Base-by-base conservation (phyloP, 1,140 invertebrate genomes). In the Drosophila navojoa region DNA sequence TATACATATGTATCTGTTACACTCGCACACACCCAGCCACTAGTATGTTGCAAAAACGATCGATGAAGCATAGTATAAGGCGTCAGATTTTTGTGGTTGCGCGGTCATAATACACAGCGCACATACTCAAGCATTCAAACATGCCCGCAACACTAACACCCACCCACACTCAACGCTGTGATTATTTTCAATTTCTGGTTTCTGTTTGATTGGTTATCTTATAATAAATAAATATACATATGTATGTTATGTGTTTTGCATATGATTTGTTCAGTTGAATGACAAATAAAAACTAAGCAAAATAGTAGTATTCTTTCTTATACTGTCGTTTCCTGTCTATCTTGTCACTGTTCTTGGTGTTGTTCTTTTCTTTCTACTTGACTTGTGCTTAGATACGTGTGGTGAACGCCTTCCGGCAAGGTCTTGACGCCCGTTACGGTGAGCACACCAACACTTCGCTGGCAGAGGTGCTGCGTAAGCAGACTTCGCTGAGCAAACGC, bases 391-490 rank as follows among this genome's bases (percentile, higher is more conserved):
- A 98, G 98, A 99, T 99, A 93, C 97, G 98, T 94, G 98, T 99
- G 95, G 98, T 99, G 94, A 99, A 99, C 95, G 98, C 98, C 94
- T 99, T 99, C 95, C 97, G 98, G 93, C 98, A 98, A 95, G 98
- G 97, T 93, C 95, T 99, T 94, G 98, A 99, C 95, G 95, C 97
- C 93, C 96, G 97, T 92, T 97, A 97, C 92, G 96, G 96, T 92
- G 98, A 98, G 93, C 96, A 97, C 93, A 96, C 96, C 92, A 97
- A 96, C 94, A 95, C 96, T 85, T 96, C 96, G 92, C 94, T 98
- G 91, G 97, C 96, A 68, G 97, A 97, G 93, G 96, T 97, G 91
- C 95, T 98, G 85, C 96, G 97, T 92, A 98, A 97, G 94, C 97
- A 98, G 94, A 95, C 96, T 91, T 97, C 96, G 90, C 94, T 97